A percentile compares a stretch with the other conserved stretches of the same genome.
These are phyloP conservation scores for Capromys pilorides DNA, from an alignment of 2,797 vertebrate genomes.

Conservation along the genomic window DNA sequence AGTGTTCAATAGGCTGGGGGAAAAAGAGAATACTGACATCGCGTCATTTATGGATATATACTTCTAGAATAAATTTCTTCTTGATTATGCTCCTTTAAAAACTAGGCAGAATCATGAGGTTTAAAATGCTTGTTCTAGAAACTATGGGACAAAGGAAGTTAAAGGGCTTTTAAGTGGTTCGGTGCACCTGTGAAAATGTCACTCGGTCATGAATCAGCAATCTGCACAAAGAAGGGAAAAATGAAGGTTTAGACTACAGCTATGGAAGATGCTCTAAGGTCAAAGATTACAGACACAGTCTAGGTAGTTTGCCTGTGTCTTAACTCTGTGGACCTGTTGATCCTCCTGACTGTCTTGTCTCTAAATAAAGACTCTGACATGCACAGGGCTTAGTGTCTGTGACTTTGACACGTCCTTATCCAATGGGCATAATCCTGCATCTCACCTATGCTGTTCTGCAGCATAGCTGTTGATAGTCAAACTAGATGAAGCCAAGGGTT, in stretches of 20 bases:
- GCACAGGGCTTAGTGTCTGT: not conserved
- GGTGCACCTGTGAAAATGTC: not conserved
- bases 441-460: not conserved
- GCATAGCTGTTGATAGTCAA: not conserved
- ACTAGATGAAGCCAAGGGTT: not conserved
- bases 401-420: not conserved
- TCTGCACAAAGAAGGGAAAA: not conserved
- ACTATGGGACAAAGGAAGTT: slow-evolving; percentile 9
- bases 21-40: not conserved
- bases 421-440: too few relatives aligned
- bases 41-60: not conserved
- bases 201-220: not conserved
- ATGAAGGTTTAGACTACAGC: not conserved
- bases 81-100: not conserved
- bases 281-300: not conserved
- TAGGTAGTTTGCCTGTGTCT: not conserved
- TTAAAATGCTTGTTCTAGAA: not conserved
- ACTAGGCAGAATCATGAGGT: not conserved
- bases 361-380: not conserved
- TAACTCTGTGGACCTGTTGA: not conserved
- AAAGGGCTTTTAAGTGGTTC: not conserved
- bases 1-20: not conserved
- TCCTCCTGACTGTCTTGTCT: not conserved
- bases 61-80: slow-evolving; percentile 14
- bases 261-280: not conserved